These are phyloP conservation scores for Gallinago solitaria DNA, from an alignment of 2,797 vertebrate genomes.

Conservation along the genomic window DNA sequence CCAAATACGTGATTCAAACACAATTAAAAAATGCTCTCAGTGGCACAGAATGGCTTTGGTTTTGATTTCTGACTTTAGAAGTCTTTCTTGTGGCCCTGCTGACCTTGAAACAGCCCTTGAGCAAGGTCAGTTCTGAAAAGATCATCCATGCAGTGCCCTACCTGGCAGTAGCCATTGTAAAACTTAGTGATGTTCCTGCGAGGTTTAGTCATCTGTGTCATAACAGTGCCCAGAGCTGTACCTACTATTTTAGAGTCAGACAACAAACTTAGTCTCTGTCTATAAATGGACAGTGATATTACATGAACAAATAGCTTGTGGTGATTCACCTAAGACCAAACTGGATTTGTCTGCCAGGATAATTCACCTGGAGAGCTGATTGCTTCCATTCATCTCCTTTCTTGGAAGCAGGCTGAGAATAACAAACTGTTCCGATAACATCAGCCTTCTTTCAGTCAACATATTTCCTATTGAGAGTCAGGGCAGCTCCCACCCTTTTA, in stretches of 20 bases:
- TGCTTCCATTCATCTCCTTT: conserved; percentile 42
- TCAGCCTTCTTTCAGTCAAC: conserved; percentile 33
- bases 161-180: neutral
- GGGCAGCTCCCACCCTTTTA: conserved; percentile 6
- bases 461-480: neutral
- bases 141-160: neutral
- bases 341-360: conserved; percentile 26
- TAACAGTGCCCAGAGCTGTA: neutral
- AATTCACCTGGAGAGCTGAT: conserved; percentile 38
- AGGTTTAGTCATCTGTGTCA: neutral
- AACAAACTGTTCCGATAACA: conserved; percentile 42
- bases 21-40: neutral
- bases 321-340: conserved; percentile 47
- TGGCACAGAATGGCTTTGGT: neutral
- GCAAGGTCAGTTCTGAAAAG: neutral
- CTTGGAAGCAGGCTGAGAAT: conserved; percentile 33
- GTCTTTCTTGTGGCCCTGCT: neutral
- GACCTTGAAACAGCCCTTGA: neutral
- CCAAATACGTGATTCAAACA: neutral
- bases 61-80: neutral
- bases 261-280: neutral
- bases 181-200: neutral
- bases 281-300: conserved; percentile 22
- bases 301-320: neutral
- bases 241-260: conserved; percentile 8